These are phyloP conservation scores for Lucinisca nassula DNA, from an alignment of 2,888 invertebrate species.

Conservation along the genomic window DNA sequence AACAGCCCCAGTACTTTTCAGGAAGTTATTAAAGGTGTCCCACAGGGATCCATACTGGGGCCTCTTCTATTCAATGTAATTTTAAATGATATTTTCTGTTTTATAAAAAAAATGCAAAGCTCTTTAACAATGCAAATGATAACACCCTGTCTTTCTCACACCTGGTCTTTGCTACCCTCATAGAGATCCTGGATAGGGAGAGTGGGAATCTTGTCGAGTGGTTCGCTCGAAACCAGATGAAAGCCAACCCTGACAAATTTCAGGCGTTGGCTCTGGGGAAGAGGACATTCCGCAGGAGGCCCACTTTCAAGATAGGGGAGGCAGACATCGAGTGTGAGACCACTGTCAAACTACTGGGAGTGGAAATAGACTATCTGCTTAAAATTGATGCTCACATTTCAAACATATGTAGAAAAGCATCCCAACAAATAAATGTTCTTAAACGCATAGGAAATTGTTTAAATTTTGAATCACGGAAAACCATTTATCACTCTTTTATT, in stretches of 20 bases:
- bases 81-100: too few relatives aligned
- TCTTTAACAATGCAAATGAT: neutral
- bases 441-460: neutral
- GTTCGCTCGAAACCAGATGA: neutral
- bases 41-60: too few relatives aligned
- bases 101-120: neutral
- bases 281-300: too few relatives aligned
- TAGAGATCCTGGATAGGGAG: neutral
- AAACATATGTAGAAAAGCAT: neutral
- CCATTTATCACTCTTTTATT: too few relatives aligned
- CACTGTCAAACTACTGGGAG: neutral
- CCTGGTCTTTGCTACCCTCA: neutral
- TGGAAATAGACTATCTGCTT: neutral
- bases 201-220: slow-evolving; percentile 1
- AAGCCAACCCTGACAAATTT: neutral
- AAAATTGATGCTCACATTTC: neutral
- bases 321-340: neutral
- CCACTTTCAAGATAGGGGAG: neutral
- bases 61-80: too few relatives aligned
- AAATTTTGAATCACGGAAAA: too few relatives aligned
- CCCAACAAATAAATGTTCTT: neutral
- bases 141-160: neutral
- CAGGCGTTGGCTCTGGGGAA: neutral
- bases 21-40: too few relatives aligned
- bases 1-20: too few relatives aligned